These are phyloP conservation scores for Sceloporus tristichus DNA, from an alignment of 2,113 vertebrate genomes.

Conservation along the genomic window DNA sequence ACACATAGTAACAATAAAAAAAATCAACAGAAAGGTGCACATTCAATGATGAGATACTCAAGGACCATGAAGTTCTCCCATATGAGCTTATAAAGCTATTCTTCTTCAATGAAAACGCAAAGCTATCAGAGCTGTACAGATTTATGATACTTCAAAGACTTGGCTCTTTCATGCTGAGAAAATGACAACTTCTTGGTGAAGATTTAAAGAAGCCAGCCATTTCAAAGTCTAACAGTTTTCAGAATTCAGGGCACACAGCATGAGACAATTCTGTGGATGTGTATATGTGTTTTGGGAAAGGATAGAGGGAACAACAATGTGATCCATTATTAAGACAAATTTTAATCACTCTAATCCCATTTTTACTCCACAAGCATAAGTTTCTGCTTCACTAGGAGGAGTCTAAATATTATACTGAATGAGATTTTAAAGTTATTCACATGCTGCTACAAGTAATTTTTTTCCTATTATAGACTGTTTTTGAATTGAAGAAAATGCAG, in stretches of 20 bases:
- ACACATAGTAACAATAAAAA: background rate
- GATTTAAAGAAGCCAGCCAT: constrained; percentile 28
- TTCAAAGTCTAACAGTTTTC: constrained; percentile 47
- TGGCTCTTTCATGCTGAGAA: background rate
- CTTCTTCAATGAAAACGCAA: background rate
- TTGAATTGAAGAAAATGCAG: constrained; percentile 2
- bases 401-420: constrained; percentile 14
- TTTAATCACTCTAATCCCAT: constrained; percentile 21
- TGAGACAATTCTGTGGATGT: constrained; percentile 7
- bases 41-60: background rate
- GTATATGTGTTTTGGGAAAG: background rate
- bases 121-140: constrained; percentile 32
- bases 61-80: constrained; percentile 12
- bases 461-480: background rate
- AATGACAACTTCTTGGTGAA: constrained; percentile 40
- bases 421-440: background rate
- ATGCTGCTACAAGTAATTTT: background rate
- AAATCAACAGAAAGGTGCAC: background rate
- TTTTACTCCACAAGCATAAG: background rate
- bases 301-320: background rate
- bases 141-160: constrained; percentile 43
- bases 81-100: constrained; percentile 27
- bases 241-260: constrained; percentile 26
- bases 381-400: constrained; percentile 9
- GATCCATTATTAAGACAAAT: constrained; percentile 40